Percentiles rank a stretch among this genome's conserved stretches.
These are phyloP conservation scores for Lithophane leautieri DNA, from an alignment of 2,888 invertebrate genomes.

Conservation along the genomic window DNA sequence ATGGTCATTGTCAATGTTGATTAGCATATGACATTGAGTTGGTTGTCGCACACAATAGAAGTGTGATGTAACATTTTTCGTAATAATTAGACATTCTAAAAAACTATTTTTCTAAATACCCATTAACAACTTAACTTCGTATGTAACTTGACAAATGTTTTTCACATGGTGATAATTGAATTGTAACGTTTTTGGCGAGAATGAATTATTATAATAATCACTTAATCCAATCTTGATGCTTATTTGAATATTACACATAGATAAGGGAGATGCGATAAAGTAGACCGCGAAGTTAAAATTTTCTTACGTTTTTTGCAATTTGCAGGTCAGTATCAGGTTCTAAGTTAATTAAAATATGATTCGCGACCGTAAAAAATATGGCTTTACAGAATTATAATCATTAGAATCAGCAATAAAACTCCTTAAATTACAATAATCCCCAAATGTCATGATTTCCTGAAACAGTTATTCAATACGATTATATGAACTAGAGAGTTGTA, in stretches of 20 bases:
- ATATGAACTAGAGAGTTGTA: too few species aligned
- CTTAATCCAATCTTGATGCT: background rate
- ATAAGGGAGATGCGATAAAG: background rate
- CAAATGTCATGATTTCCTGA: too few species aligned
- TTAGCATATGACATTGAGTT: conserved; percentile 54
- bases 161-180: conserved; percentile 2
- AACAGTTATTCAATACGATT: too few species aligned
- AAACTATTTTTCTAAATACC: background rate
- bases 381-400: too few species aligned
- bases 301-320: too few species aligned
- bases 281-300: too few species aligned
- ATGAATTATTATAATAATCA: conserved; percentile 3
- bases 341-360: too few species aligned
- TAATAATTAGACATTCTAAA: conserved; percentile 27
- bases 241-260: conserved; percentile 2
- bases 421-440: too few species aligned
- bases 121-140: background rate
- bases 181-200: background rate
- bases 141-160: conserved; percentile 31
- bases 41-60: conserved; percentile 35
- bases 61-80: conserved; percentile 42
- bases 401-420: too few species aligned
- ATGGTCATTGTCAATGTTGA: conserved; percentile 31
- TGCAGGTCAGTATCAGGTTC: too few species aligned
- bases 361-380: too few species aligned